Percentiles rank a stretch among this genome's conserved stretches.
These are phyloP conservation scores for Pristionchus mayeri DNA, from an alignment of 2,888 invertebrate genomes.

Conservation along the genomic window DNA sequence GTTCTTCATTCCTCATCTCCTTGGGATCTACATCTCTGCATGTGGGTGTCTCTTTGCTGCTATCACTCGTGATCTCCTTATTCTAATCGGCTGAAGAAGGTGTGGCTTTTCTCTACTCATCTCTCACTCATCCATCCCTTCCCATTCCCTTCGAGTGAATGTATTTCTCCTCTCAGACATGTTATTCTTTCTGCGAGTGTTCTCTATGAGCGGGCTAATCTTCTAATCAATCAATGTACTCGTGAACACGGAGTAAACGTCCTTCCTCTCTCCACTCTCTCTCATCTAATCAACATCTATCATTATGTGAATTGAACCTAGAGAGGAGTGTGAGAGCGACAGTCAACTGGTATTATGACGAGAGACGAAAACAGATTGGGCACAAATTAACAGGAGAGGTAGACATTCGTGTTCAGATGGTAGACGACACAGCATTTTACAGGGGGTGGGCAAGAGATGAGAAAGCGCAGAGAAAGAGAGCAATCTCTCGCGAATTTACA, in stretches of 20 bases:
- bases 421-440: no score
- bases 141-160: neutral
- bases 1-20: neutral
- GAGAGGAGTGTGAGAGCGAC: neutral
- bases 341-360: neutral
- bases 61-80: constrained; percentile 14
- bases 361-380: neutral
- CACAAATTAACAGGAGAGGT: no score
- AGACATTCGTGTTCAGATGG: no score
- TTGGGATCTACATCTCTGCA: neutral
- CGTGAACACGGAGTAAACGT: neutral
- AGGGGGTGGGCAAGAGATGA: no score
- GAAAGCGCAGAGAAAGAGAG: no score
- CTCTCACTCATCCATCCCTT: neutral
- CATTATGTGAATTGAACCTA: neutral
- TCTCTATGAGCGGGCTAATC: constrained; percentile 17
- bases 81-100: neutral
- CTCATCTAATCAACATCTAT: neutral
- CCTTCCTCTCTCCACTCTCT: neutral
- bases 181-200: constrained; percentile 24
- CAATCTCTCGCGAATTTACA: no score
- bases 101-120: neutral
- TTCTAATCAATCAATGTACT: constrained; percentile 38
- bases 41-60: neutral
- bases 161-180: neutral